A percentile compares a stretch with the other conserved stretches of the same genome.
phyloP scores from a whole-genome alignment of 2,797 vertebrate genomes.

The Syngnathus acus region DNA sequence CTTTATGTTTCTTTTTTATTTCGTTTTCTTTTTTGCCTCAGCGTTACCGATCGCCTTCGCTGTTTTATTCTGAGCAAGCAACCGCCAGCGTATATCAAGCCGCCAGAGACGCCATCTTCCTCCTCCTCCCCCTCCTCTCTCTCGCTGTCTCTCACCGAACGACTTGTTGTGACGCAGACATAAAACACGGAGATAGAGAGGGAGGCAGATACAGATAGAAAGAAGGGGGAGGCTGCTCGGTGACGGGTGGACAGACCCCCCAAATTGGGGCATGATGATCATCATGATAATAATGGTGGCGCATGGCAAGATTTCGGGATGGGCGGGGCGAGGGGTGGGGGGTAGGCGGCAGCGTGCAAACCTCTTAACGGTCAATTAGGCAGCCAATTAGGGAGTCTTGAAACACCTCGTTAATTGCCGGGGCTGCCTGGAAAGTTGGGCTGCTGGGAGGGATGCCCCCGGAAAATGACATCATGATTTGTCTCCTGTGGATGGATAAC shows the following conservation, averaged over 20 bases:
- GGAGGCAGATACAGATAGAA: slow-evolving; percentile 21
- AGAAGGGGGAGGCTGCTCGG: slow-evolving; percentile 9
- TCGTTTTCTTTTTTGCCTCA: not conserved
- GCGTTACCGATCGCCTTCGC: not conserved
- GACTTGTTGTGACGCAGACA: slow-evolving; percentile 84
- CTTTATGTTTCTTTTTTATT: not conserved
- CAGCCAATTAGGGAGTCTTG: not conserved
- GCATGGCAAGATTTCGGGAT: no score
- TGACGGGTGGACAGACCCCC: not conserved
- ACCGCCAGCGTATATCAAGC: slow-evolving; percentile 50
- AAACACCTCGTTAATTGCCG: not conserved
- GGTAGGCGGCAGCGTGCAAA: not conserved
- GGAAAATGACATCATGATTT: no score
- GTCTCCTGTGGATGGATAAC: no score
- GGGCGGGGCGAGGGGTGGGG: not conserved
- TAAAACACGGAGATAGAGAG: slow-evolving; percentile 63
- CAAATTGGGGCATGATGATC: not conserved
- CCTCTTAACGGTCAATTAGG: slow-evolving; percentile 1
- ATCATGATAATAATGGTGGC: not conserved
- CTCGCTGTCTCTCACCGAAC: slow-evolving; percentile 58
- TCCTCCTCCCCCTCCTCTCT: slow-evolving; percentile 60
- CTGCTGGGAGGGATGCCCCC: not conserved
- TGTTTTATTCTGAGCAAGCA: not conserved
- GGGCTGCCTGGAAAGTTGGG: not conserved
- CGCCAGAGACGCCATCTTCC: slow-evolving; percentile 79